A percentile compares a stretch with the other conserved stretches of the same genome.
These are phyloP conservation scores for Coilia nasus DNA, from an alignment of 2,797 vertebrate species.

Conservation along the genomic window DNA sequence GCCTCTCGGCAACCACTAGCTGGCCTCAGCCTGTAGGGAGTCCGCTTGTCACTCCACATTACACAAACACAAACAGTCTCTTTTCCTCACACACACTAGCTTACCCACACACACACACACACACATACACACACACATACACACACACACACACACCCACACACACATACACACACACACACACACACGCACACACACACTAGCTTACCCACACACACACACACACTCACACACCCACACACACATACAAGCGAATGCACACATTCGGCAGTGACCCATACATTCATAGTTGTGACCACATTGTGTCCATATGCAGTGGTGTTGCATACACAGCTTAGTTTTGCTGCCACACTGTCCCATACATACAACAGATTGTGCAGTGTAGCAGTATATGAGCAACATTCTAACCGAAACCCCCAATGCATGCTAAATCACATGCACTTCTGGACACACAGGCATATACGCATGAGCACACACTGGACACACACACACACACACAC, in stretches of 20 bases:
- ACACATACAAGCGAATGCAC: background rate
- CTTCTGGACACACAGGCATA: background rate
- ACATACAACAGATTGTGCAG: too few species aligned
- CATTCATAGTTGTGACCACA: too few species aligned
- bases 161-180: background rate
- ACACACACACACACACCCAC: background rate
- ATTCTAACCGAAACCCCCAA: too few species aligned
- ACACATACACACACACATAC: slow-evolving; percentile 1
- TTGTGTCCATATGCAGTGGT: too few species aligned
- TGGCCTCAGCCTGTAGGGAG: slow-evolving; percentile 1
- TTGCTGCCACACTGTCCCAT: too few species aligned
- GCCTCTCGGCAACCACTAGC: slow-evolving; percentile 61
- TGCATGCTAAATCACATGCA: too few species aligned
- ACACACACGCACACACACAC: too few species aligned
- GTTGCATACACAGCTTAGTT: too few species aligned
- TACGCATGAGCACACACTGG: too few species aligned
- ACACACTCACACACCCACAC: background rate
- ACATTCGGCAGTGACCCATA: background rate
- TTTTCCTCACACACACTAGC: background rate
- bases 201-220: background rate
- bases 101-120: background rate
- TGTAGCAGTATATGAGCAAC: too few species aligned
- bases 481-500: too few species aligned
- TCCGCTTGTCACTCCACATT: slow-evolving; percentile 23
- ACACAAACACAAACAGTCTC: slow-evolving; percentile 25